Evolutionary conservation across 2,888 invertebrate species (phyloP).

Genomic region (Norana najaformis): DNA sequence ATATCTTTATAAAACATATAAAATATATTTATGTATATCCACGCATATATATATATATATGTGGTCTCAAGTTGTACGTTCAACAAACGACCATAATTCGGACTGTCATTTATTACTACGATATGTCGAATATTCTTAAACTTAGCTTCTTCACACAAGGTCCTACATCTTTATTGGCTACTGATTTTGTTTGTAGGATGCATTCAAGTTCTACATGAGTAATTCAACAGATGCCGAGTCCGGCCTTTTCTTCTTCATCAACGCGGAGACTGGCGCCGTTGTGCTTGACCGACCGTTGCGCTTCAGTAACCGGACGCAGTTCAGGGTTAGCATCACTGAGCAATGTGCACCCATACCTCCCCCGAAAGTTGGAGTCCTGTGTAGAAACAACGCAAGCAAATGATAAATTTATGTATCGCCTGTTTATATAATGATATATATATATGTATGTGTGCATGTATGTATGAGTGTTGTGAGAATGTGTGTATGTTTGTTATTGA

Average conservation of each 20-base stretch:
- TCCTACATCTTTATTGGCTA: background rate
- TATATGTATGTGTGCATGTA: too few relatives aligned
- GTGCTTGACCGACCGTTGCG: slow-evolving; percentile 49
- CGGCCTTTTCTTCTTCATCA: slow-evolving; percentile 49
- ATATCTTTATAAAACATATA: too few relatives aligned
- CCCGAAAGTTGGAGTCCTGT: background rate
- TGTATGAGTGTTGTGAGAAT: too few relatives aligned
- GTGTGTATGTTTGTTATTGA: too few relatives aligned
- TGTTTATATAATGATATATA: too few relatives aligned
- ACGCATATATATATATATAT: too few relatives aligned
- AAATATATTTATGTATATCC: background rate
- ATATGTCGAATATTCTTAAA: background rate
- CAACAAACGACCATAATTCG: background rate
- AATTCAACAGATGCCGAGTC: slow-evolving; percentile 26
- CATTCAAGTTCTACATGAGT: slow-evolving; percentile 25
- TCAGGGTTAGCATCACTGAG: slow-evolving; percentile 37
- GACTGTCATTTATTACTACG: background rate
- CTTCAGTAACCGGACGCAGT: slow-evolving; percentile 34
- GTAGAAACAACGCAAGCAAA: background rate
- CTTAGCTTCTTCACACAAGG: background rate
- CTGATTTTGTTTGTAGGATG: slow-evolving; percentile 21
- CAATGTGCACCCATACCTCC: too few relatives aligned
- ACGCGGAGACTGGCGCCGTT: slow-evolving; percentile 51
- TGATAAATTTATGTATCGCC: background rate
- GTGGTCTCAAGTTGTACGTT: background rate